Conservation (phyloP, 2,113 vertebrate genomes). For the Australoheros scitulus region DNA sequence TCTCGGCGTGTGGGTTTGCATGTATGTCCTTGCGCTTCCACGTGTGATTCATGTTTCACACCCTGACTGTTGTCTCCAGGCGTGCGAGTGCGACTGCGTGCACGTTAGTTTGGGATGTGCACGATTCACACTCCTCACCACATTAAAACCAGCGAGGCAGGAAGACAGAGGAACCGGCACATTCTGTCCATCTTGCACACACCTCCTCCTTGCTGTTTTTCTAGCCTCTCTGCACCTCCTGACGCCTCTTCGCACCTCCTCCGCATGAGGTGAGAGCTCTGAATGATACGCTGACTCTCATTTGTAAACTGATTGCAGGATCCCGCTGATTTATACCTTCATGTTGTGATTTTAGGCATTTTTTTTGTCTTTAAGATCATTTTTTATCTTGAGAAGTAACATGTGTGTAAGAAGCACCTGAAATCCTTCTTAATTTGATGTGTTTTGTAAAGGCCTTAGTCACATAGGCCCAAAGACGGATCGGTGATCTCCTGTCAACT, state of each 20-base stretch:
- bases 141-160: not conserved
- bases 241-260: slow-evolving; percentile 64
- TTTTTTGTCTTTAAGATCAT: not conserved
- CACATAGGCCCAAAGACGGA: not conserved
- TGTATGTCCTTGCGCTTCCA: slow-evolving; percentile 8
- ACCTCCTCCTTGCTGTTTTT: slow-evolving; percentile 46
- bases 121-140: slow-evolving; percentile 46
- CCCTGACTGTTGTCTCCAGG: slow-evolving; percentile 35
- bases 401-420: not conserved
- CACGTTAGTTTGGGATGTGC: not conserved
- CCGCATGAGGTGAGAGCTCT: slow-evolving; percentile 54
- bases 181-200: slow-evolving; percentile 60
- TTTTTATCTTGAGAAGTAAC: not conserved
- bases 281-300: slow-evolving; percentile 32
- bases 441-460: not conserved
- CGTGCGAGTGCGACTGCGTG: not conserved
- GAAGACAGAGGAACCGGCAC: slow-evolving; percentile 34
- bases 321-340: not conserved
- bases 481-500: not conserved
- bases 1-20: not conserved
- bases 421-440: slow-evolving; percentile 9
- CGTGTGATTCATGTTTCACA: slow-evolving; percentile 52
- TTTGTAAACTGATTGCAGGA: slow-evolving; percentile 4
- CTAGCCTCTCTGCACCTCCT: slow-evolving; percentile 45
- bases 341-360: not conserved